phyloP scores from a whole-genome alignment of 2,113 vertebrate genomes.

The Nothocercus nigrocapillus region DNA sequence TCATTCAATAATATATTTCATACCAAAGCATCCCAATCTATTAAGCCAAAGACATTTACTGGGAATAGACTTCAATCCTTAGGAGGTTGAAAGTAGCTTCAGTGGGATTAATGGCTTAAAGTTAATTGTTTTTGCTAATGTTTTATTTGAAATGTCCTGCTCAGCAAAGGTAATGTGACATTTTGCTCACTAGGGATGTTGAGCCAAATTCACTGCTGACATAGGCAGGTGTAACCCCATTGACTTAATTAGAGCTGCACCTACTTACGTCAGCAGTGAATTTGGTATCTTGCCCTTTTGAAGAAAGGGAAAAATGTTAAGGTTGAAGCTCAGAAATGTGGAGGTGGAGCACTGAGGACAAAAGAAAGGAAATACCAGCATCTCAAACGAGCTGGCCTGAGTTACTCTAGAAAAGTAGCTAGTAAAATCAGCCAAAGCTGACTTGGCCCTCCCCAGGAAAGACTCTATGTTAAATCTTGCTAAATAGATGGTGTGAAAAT shows the following conservation, averaged over 20 bases:
- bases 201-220: conserved; percentile 45
- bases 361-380: conserved; percentile 2
- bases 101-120: conserved; percentile 75
- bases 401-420: neutral
- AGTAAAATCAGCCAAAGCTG: neutral
- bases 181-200: conserved; percentile 67
- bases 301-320: conserved; percentile 53
- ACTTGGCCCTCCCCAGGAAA: neutral
- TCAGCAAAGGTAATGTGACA: conserved; percentile 76
- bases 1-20: conserved; percentile 63
- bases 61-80: conserved; percentile 76
- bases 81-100: conserved; percentile 71
- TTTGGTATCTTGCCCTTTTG: conserved; percentile 41
- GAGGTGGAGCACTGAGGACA: neutral
- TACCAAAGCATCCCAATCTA: conserved; percentile 52
- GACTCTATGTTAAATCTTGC: conserved; percentile 30
- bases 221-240: neutral
- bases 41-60: conserved; percentile 75
- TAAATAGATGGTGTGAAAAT: conserved; percentile 45
- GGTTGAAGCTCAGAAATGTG: conserved; percentile 19
- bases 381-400: neutral
- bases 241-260: conserved; percentile 22
- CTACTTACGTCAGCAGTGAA: neutral
- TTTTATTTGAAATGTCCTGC: conserved; percentile 80
- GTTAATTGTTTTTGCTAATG: conserved; percentile 82